These are phyloP conservation scores for Nothobranchius furzeri DNA, from an alignment of 2,113 vertebrate species.

Conservation along the genomic window DNA sequence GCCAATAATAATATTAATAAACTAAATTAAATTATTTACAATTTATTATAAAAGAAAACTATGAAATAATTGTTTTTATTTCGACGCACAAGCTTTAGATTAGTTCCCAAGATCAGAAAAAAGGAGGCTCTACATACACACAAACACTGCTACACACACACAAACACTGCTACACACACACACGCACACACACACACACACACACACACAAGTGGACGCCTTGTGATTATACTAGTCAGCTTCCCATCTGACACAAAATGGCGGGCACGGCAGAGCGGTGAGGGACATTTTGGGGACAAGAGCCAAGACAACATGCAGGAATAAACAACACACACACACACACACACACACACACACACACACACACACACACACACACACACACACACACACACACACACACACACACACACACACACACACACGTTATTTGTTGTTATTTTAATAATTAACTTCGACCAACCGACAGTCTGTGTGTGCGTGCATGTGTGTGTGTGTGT, in stretches of 20 bases:
- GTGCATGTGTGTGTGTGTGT: too few relatives aligned
- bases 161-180: not conserved
- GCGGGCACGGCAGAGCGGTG: slow-evolving; percentile 35
- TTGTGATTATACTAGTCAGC: slow-evolving; percentile 60
- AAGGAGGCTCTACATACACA: slow-evolving; percentile 1
- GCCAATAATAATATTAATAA: too few relatives aligned
- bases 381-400: not conserved
- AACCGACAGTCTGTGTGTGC: too few relatives aligned
- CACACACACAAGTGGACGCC: slow-evolving; percentile 29
- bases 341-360: too few relatives aligned
- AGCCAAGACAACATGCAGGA: slow-evolving; percentile 31
- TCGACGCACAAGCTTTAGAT: not conserved
- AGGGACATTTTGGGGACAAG: slow-evolving; percentile 38
- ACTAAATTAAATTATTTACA: too few relatives aligned
- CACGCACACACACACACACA: slow-evolving; percentile 2
- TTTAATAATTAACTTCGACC: too few relatives aligned
- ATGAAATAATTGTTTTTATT: not conserved
- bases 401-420: too few relatives aligned
- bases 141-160: slow-evolving; percentile 9
- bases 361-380: too few relatives aligned
- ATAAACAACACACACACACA: not conserved
- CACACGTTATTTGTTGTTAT: too few relatives aligned
- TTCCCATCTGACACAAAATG: slow-evolving; percentile 73
- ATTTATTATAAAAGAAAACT: too few relatives aligned
- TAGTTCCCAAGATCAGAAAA: not conserved